Evolutionary conservation across 2,797 vertebrate species (phyloP).

Genomic region (Lepilemur ruficaudatus): DNA sequence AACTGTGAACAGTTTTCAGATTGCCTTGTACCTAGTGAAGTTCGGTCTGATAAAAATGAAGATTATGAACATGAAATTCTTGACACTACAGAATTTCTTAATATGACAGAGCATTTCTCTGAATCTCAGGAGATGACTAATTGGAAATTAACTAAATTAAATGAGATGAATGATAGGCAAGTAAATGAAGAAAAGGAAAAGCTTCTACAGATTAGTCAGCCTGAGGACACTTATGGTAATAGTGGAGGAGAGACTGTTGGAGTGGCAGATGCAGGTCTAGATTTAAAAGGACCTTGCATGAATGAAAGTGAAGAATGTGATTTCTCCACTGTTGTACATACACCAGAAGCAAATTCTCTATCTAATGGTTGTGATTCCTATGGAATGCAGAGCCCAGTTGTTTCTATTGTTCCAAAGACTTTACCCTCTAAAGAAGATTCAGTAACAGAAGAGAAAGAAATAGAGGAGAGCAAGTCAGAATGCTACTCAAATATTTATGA

Average conservation of each 20-base stretch:
- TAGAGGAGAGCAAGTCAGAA: constrained; percentile 95
- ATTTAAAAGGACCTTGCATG: constrained; percentile 74
- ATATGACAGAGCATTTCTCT: constrained; percentile 78
- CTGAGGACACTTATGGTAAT: constrained; percentile 69
- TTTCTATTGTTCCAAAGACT: constrained; percentile 88
- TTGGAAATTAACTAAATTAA: constrained; percentile 82
- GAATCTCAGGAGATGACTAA: constrained; percentile 82
- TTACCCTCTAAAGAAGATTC: constrained; percentile 96
- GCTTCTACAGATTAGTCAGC: constrained; percentile 68
- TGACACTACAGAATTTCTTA: constrained; percentile 68
- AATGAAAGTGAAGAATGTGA: constrained; percentile 79
- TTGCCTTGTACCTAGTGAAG: constrained; percentile 73
- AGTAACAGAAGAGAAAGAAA: constrained; percentile 97
- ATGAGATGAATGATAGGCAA: constrained; percentile 80
- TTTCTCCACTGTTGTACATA: constrained; percentile 78
- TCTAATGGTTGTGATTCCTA: constrained; percentile 88
- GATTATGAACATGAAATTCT: constrained; percentile 73
- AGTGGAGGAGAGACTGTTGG: constrained; percentile 71
- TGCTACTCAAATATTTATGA: constrained; percentile 88
- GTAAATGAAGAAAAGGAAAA: constrained; percentile 78
- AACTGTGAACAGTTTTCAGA: constrained; percentile 75
- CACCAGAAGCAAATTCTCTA: constrained; percentile 81
- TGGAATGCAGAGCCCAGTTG: constrained; percentile 87
- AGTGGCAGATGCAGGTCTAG: constrained; percentile 67
- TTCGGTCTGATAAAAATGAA: constrained; percentile 71